These are phyloP conservation scores for Zosterops japonicus DNA, from an alignment of 2,113 vertebrate genomes.

Conservation along the genomic window DNA sequence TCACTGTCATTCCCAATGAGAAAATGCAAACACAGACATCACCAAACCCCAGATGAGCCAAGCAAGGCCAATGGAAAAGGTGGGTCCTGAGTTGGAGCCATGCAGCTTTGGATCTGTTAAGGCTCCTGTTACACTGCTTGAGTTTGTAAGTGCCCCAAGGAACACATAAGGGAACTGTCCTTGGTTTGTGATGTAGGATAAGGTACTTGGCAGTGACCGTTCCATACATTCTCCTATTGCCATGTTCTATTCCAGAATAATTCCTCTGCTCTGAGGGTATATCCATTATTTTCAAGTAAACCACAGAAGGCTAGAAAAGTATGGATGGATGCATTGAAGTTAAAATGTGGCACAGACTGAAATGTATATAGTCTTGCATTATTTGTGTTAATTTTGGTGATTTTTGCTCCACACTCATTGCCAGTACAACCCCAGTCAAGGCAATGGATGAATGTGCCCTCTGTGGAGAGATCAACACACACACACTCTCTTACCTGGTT, in stretches of 20 bases:
- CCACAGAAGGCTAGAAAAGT: background rate
- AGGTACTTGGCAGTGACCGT: background rate
- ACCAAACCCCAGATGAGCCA: background rate
- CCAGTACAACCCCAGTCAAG: background rate
- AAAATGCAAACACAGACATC: background rate
- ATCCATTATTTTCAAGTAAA: background rate
- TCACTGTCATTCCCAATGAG: background rate
- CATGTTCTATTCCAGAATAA: background rate
- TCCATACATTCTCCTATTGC: background rate
- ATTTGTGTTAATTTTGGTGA: background rate
- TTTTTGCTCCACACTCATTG: background rate
- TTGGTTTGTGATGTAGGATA: background rate
- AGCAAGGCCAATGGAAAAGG: background rate
- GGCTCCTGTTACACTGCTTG: background rate
- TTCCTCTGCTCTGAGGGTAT: background rate
- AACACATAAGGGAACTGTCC: background rate
- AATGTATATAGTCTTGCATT: background rate
- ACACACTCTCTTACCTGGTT: conserved; percentile 79
- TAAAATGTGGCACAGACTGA: background rate
- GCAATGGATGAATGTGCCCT: background rate
- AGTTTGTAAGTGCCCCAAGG: background rate
- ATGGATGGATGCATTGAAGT: background rate
- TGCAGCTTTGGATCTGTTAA: background rate
- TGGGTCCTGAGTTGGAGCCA: rapidly evolving
- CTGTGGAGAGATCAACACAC: background rate